A percentile compares a stretch with the other conserved stretches of the same genome.
These are phyloP conservation scores for Oxytorus armatus DNA, from an alignment of 2,888 invertebrate genomes.

Conservation along the genomic window DNA sequence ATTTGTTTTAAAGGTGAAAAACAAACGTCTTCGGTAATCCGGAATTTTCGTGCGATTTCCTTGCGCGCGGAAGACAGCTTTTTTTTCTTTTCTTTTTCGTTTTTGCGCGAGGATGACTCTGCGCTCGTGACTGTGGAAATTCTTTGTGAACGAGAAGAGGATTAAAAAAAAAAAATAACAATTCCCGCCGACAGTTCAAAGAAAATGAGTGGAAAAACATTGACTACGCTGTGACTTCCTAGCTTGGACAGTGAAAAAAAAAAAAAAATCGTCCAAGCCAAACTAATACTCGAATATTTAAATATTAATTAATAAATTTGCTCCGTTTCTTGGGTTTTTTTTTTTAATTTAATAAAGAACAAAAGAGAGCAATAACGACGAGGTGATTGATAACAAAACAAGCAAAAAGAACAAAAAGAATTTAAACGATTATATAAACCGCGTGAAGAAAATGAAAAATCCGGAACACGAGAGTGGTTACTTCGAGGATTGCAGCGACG, in stretches of 20 bases:
- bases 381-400: background rate
- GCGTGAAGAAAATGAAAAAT: constrained; percentile 84
- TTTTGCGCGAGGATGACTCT: constrained; percentile 28
- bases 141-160: constrained; percentile 18
- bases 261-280: background rate
- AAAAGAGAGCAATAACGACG: background rate
- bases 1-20: constrained; percentile 29
- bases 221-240: constrained; percentile 10
- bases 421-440: background rate
- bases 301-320: background rate
- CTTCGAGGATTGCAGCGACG: constrained; percentile 90
- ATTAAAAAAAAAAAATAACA: constrained; percentile 35
- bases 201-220: constrained; percentile 39
- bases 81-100: background rate
- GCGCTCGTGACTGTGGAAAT: constrained; percentile 56
- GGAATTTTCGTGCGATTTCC: constrained; percentile 40
- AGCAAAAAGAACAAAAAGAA: background rate
- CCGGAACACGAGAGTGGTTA: constrained; percentile 93
- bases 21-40: constrained; percentile 10
- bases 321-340: no score
- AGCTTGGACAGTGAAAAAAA: constrained; percentile 14
- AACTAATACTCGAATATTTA: background rate
- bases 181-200: background rate
- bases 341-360: background rate
- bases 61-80: constrained; percentile 10